A percentile compares a stretch with the other conserved stretches of the same genome.
phyloP scores from a whole-genome alignment of 1,140 invertebrate genomes.

The Amyelois transitella region DNA sequence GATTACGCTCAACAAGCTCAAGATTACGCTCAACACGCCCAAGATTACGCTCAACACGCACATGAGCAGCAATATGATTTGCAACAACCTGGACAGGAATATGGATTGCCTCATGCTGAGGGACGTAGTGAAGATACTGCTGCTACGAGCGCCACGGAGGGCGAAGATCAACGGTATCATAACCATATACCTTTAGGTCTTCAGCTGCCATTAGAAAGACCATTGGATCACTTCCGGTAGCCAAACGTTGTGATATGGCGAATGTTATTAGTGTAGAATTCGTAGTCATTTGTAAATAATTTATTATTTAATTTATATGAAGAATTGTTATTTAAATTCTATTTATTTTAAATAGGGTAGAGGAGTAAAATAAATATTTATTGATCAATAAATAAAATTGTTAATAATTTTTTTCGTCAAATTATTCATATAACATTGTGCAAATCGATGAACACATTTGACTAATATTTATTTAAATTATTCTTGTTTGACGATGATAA shows the following conservation, averaged over 20 bases:
- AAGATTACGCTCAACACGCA: conserved; percentile 21
- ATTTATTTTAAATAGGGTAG: too few species aligned
- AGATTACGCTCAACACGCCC: conserved; percentile 15
- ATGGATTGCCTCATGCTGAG: conserved; percentile 40
- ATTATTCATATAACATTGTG: too few species aligned
- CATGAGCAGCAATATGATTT: conserved; percentile 23
- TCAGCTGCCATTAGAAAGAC: conserved; percentile 56
- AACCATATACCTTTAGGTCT: conserved; percentile 62
- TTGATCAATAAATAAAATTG: too few species aligned
- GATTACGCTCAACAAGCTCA: conserved; percentile 19
- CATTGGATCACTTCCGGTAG: conserved; percentile 61
- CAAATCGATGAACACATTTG: too few species aligned
- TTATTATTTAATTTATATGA: background rate
- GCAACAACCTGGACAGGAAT: conserved; percentile 37
- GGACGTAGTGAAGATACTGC: conserved; percentile 3
- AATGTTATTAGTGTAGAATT: background rate
- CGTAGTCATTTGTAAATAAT: background rate
- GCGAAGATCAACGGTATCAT: conserved; percentile 38
- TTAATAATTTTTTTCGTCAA: too few species aligned
- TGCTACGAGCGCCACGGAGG: conserved; percentile 12
- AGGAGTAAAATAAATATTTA: too few species aligned
- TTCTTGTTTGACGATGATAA: too few species aligned
- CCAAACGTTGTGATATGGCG: conserved; percentile 1
- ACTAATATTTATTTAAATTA: too few species aligned
- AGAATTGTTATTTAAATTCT: too few species aligned